phyloP scores from a whole-genome alignment of 2,888 invertebrate species.

The Drosophila picticornis region DNA sequence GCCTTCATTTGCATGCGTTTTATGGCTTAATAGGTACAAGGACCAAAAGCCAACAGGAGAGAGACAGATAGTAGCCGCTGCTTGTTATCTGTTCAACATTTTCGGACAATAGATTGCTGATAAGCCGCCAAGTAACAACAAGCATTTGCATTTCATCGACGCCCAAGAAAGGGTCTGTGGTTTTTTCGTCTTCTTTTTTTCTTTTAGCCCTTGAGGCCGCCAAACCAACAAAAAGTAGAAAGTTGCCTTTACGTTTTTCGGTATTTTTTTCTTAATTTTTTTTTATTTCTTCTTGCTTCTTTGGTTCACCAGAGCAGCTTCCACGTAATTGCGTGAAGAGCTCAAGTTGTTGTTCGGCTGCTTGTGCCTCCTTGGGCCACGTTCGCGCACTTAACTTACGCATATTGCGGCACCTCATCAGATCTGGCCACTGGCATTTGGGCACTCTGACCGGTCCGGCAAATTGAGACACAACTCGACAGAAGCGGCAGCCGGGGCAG shows the following conservation, averaged over 20 bases:
- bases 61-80: conserved; percentile 6
- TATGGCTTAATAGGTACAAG: conserved; percentile 79
- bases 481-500: conserved; percentile 42
- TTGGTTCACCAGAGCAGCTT: conserved; percentile 39
- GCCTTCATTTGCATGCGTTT: conserved; percentile 83
- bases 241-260: conserved; percentile 34
- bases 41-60: conserved; percentile 21
- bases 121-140: conserved; percentile 54
- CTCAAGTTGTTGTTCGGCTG: conserved; percentile 31
- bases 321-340: conserved; percentile 61
- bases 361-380: conserved; percentile 50
- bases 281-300: too few species aligned
- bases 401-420: conserved; percentile 71
- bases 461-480: conserved; percentile 73
- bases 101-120: conserved; percentile 76
- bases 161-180: conserved; percentile 43
- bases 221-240: conserved; percentile 47
- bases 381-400: conserved; percentile 67
- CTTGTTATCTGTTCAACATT: conserved; percentile 71
- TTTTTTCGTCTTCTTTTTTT: background rate
- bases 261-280: conserved; percentile 6
- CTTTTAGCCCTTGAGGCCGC: conserved; percentile 36
- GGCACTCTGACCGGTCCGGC: conserved; percentile 17
- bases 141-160: conserved; percentile 76
- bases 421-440: conserved; percentile 36